Percentiles rank a stretch among this genome's conserved stretches.
Conservation (phyloP, 30 jellyfish, hydroid and myxozoan genomes). For the Turritopsis rubra region DNA sequence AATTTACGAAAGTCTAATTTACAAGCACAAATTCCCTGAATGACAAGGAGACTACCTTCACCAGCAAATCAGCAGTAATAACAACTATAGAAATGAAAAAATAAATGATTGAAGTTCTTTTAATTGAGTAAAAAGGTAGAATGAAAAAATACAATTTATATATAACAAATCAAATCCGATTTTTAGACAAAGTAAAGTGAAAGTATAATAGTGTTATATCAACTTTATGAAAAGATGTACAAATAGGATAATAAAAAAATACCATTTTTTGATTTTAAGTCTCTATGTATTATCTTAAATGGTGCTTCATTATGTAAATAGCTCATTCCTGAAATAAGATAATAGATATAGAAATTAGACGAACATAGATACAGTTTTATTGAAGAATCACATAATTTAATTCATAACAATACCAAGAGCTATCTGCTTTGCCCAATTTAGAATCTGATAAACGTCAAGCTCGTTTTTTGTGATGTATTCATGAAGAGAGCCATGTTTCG, state of each 20-base stretch:
- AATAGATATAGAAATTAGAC: too few relatives aligned
- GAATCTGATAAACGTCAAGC: constrained; percentile 45
- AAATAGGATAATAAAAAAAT: too few relatives aligned
- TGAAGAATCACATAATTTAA: neutral
- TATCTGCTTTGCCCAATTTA: constrained; percentile 79
- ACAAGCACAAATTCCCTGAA: neutral
- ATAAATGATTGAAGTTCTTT: too few relatives aligned
- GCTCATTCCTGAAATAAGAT: constrained; percentile 65
- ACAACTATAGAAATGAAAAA: constrained; percentile 51
- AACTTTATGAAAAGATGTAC: too few relatives aligned
- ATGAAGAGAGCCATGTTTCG: constrained; percentile 63
- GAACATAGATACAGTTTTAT: too few relatives aligned
- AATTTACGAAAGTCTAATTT: neutral
- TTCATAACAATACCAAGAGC: constrained; percentile 54
- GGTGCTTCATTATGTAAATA: constrained; percentile 92
- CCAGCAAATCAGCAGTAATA: constrained; percentile 47
- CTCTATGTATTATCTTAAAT: constrained; percentile 71
- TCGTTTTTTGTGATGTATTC: constrained; percentile 50
- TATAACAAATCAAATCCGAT: too few relatives aligned
- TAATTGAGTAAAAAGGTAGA: too few relatives aligned
- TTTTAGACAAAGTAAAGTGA: too few relatives aligned
- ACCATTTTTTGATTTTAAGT: constrained; percentile 81
- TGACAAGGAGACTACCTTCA: constrained; percentile 37
- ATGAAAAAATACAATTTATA: too few relatives aligned
- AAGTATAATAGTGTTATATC: too few relatives aligned